Evolutionary conservation across 2,797 vertebrate genomes (phyloP).

Genomic region (Alca torda): DNA sequence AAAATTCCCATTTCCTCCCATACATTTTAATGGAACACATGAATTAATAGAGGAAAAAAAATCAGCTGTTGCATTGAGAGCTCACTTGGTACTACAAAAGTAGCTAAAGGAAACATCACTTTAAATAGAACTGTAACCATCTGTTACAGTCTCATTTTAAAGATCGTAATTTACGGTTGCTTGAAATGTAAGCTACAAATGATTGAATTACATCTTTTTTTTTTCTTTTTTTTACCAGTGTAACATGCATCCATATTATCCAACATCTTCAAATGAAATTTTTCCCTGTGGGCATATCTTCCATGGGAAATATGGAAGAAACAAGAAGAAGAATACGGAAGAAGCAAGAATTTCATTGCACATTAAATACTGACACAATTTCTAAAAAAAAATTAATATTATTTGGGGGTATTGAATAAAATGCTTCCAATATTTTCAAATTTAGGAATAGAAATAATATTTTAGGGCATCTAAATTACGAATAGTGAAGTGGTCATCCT

Average conservation of each 20-base stretch:
- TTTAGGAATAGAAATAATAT: neutral
- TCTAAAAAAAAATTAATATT: neutral
- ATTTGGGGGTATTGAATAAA: neutral
- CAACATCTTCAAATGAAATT: neutral
- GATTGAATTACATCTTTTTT: neutral
- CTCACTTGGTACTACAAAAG: neutral
- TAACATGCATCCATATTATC: neutral
- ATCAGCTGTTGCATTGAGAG: neutral
- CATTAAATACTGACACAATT: neutral
- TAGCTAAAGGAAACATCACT: conserved; percentile 12
- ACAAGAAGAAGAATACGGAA: neutral
- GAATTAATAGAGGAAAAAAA: neutral
- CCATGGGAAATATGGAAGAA: neutral
- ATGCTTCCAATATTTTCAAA: neutral
- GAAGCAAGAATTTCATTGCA: neutral
- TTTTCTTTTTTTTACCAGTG: neutral
- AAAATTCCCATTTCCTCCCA: neutral
- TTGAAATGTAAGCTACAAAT: conserved; percentile 26
- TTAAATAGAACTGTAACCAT: conserved; percentile 17
- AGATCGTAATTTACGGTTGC: conserved; percentile 6
- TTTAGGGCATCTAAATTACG: neutral
- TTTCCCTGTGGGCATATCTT: neutral
- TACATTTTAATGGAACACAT: neutral
- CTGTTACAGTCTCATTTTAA: conserved; percentile 34
- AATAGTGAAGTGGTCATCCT: neutral